Base-by-base conservation (phyloP, 2,888 invertebrate species). In the Rhaphigaster nebulosa region DNA sequence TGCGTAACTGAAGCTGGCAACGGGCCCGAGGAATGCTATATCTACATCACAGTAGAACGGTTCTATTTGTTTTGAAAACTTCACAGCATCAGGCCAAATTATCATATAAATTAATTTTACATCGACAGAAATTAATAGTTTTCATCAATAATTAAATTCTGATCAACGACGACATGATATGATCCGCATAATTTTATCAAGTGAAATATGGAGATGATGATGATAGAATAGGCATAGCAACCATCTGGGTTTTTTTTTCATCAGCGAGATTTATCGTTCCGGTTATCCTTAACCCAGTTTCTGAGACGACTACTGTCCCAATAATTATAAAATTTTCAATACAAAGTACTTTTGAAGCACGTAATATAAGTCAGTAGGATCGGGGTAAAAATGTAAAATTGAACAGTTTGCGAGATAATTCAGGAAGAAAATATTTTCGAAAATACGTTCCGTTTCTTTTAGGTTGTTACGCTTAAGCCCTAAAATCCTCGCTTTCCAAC, bases 1-100 rank as follows among this genome's bases (percentile, higher is more conserved):
- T 76, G 70, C 70, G 70, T 76, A 76, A 76, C 70, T 76, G 70
- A 76, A 76, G 38, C 26, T 76, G 70, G 70, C 70, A 76, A 34
- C 70, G 1, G 29, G 70, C 70, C 70, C 34, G 38, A 38, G 70
- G 38, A 76, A 76, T 76, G 70, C 38, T 76, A 38, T 38, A 38
- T 76, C 70, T 34, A 76, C 70, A 38, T 76, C 70, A 76, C 70
- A 34, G 18, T 10, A 20, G 20, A 76, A 76, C 70, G 18, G 70
- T 76, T 76, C 26, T 76, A 23, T 76, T 76, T 76, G 70, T 76
- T 65, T 76, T 76, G 70, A 38, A 76, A 76, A 76, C 34, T 34
- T 70, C 70, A 70, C 70, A 34, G 18, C 5, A 76, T 38, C 6
- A 1, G 12, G 38, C 20, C 20, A 20, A 76, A 38, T 20, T 20